Base-by-base conservation (phyloP, 2,888 invertebrate species). In the Tetheella fluctuosa region DNA sequence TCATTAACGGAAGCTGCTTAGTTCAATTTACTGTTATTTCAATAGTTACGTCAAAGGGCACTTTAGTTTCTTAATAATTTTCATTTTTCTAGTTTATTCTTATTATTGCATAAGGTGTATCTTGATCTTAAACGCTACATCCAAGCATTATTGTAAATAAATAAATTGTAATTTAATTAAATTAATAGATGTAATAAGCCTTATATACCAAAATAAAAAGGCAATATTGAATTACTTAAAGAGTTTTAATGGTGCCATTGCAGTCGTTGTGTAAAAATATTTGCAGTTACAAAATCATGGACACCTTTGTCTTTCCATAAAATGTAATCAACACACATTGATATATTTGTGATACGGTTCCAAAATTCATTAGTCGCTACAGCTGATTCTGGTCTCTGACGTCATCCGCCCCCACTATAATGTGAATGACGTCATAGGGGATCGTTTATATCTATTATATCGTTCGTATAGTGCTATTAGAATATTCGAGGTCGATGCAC, bases 401-500 rank as follows among this genome's bases (percentile, higher is more conserved):
- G 80, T 77, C 75, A 79, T 70, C 62, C 63, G 58, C 48, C 48
- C 48, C 48, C 48, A 20, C 60, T 28, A 39, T 53, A 39, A 58
- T 42, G 54, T 53, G 52, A 58, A 23, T 59, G 37, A 60, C 63
- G 62, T 61, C 59, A 61, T 37, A 30, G 57, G 30, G 39, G n/a
- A 54, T 56, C 59, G 52, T 2, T 64, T 69, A 59, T 65, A 63
- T 60, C 52, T 39, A 15, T 37, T 37, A 39, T 39, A 34, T 34
- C 34, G 13, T 13, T 34, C 34, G 34, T 13, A 39, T 39, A 39
- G n/a, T 15, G 7, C n/a, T 39, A 39, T 58, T 69, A 60, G 76
- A 80, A 79, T 68, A 68, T 76, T 81, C 76, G 78, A 81, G 83
- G 77, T 80, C 76, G 68, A 69, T 79, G 81, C 70, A 77, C 74